These are phyloP conservation scores for Macropus fuliginosus DNA, from an alignment of 2,797 vertebrate species.

Conservation along the genomic window DNA sequence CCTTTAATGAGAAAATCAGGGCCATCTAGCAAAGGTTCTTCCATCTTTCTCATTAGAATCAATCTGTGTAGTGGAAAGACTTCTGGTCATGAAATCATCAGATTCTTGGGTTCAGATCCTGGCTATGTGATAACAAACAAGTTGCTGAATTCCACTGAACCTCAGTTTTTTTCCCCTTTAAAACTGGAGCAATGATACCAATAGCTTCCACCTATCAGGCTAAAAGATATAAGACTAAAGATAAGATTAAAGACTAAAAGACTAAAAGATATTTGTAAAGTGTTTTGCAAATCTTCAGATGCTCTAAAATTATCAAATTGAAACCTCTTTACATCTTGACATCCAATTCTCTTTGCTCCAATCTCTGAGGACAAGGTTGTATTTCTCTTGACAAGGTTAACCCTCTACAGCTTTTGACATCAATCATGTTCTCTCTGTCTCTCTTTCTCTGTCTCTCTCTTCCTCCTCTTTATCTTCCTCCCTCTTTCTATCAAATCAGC, in stretches of 20 bases:
- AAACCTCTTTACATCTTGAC: neutral
- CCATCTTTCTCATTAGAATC: neutral
- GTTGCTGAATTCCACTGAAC: no score
- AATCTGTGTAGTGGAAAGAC: neutral
- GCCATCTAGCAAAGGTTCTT: neutral
- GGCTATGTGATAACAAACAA: neutral
- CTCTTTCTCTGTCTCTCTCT: constrained; percentile 18
- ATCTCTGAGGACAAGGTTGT: neutral
- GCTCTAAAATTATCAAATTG: neutral
- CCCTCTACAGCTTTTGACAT: no score
- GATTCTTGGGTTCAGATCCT: neutral
- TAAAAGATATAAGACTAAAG: neutral
- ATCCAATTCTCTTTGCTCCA: neutral
- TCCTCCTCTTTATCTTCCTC: neutral
- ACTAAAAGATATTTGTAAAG: neutral
- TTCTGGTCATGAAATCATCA: neutral
- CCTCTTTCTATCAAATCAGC: constrained; percentile 3
- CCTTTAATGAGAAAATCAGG: no score
- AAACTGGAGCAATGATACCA: no score
- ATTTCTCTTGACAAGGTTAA: neutral
- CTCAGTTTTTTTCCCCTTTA: no score
- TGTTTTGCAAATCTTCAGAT: neutral
- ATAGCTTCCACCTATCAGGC: neutral
- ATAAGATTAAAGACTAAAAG: neutral
- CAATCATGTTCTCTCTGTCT: neutral